Evolutionary conservation across 1,140 invertebrate species (phyloP).

Genomic region (Drosophila grimshawi): DNA sequence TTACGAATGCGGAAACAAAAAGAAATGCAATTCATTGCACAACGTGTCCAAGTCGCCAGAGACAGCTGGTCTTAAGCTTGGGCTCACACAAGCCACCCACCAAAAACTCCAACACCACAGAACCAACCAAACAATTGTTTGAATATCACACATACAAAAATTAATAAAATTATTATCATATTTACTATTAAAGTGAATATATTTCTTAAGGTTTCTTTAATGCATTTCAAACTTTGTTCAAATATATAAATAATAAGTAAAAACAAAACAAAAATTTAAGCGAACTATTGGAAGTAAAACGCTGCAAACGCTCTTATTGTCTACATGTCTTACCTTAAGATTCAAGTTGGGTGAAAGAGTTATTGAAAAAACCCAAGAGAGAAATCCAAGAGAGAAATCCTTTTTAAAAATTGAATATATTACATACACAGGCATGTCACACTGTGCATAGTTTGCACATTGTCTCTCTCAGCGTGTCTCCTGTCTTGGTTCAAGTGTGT

Average conservation of each 20-base stretch:
- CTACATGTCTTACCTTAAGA: too few relatives aligned
- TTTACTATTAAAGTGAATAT: too few relatives aligned
- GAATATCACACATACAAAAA: background rate
- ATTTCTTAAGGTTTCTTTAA: too few relatives aligned
- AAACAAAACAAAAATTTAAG: too few relatives aligned
- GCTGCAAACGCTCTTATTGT: too few relatives aligned
- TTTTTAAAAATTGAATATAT: background rate
- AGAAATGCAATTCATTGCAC: slow-evolving; percentile 65
- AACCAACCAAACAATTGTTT: slow-evolving; percentile 6
- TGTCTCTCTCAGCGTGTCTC: too few relatives aligned
- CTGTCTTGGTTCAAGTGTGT: background rate
- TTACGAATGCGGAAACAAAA: slow-evolving; percentile 57
- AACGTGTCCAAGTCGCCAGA: slow-evolving; percentile 28
- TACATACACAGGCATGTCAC: slow-evolving; percentile 21
- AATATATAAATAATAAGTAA: too few relatives aligned
- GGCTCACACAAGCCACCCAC: background rate
- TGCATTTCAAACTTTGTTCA: background rate
- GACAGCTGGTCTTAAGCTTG: background rate
- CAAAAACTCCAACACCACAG: background rate
- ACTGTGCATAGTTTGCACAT: slow-evolving; percentile 68
- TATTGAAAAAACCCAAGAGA: too few relatives aligned
- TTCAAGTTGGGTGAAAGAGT: too few relatives aligned
- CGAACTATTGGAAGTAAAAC: too few relatives aligned
- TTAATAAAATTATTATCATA: background rate
- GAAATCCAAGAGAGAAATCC: too few relatives aligned